A percentile compares a stretch with the other conserved stretches of the same genome.
These are phyloP conservation scores for Gymnothorax javanicus DNA, from an alignment of 2,797 vertebrate genomes.

Conservation along the genomic window DNA sequence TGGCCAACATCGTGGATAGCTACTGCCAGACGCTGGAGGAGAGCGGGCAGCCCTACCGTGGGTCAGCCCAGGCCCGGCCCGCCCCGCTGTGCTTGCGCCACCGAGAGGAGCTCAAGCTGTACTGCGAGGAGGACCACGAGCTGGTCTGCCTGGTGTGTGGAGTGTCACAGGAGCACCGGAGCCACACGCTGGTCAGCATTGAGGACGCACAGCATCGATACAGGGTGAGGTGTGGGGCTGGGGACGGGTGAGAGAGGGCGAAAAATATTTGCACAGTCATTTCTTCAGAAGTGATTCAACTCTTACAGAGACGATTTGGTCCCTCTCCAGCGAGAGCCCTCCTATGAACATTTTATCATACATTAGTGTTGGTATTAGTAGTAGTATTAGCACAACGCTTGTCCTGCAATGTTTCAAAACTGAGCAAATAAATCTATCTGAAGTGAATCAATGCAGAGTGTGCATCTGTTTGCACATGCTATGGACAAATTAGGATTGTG, in stretches of 20 bases:
- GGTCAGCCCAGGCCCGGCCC: not conserved
- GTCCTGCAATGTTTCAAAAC: too few species aligned
- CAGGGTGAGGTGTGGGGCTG: constrained; percentile 70
- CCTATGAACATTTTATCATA: too few species aligned
- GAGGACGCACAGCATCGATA: constrained; percentile 82
- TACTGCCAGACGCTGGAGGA: constrained; percentile 80
- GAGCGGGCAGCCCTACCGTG: constrained; percentile 39
- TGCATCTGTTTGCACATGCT: not conserved
- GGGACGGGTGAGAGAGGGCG: not conserved
- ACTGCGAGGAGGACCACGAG: constrained; percentile 89
- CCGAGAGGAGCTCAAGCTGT: constrained; percentile 83
- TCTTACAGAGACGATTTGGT: too few species aligned
- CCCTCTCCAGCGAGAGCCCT: too few species aligned
- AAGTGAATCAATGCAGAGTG: too few species aligned
- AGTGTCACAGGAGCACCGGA: constrained; percentile 84
- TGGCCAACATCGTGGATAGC: constrained; percentile 83
- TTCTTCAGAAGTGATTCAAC: too few species aligned
- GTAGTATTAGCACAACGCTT: too few species aligned
- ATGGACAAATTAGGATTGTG: constrained; percentile 5
- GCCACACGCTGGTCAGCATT: constrained; percentile 81
- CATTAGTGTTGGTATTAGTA: too few species aligned
- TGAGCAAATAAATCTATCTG: too few species aligned
- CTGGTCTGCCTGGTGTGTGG: constrained; percentile 87
- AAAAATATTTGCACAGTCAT: too few species aligned
- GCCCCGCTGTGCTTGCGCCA: constrained; percentile 75